Evolutionary conservation across 2,797 vertebrate genomes (phyloP), one percentile per base, ranked within the genome.

Genomic region (Alfaro cultratus): DNA sequence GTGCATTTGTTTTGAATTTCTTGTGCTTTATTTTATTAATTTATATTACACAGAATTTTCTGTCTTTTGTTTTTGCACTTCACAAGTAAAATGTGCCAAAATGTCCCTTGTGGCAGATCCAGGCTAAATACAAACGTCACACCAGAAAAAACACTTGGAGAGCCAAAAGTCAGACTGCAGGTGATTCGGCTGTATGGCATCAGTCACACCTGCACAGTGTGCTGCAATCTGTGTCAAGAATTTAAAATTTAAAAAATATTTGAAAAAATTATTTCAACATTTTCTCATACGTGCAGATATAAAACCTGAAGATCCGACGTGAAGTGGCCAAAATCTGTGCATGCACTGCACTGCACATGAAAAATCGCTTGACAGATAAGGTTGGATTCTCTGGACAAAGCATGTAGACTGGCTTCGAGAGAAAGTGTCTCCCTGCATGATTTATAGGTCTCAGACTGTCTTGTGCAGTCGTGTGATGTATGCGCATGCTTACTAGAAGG

Each of bases 401-500:
- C 80, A 26, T 51, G 86, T 60, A 73, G 84, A 83, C 82, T 71
- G 70, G 84, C 76, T 83, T 76, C 23, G 79, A 81, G 78, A 77
- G 76, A 89, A 87, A 73, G 79, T 64, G 72, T 86, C 86, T 78
- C 45, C 57, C 82, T 93, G 88, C 87, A 93, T 93, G 92, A 94
- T 94, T 94, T 92, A 94, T 92, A 71, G 89, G 49, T 79, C 79
- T 86, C 79, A 64, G 83, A 80, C 80, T 86, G 75, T 85, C 88
- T 91, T 88, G 85, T 90, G 90, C 85, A 76, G 85, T 77, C 82
- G 71, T 89, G 75, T 94, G 93, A 95, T 93, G 87, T 91, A 94
- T 94, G 91, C 90, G 85, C 76, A 86, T 91, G 89, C 90, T 94
- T 93, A 93, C 87, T 85, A 87, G 78, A 91, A 60, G 90, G 85